phyloP scores from a whole-genome alignment of 2,113 vertebrate species.

The Peucedramus taeniatus region DNA sequence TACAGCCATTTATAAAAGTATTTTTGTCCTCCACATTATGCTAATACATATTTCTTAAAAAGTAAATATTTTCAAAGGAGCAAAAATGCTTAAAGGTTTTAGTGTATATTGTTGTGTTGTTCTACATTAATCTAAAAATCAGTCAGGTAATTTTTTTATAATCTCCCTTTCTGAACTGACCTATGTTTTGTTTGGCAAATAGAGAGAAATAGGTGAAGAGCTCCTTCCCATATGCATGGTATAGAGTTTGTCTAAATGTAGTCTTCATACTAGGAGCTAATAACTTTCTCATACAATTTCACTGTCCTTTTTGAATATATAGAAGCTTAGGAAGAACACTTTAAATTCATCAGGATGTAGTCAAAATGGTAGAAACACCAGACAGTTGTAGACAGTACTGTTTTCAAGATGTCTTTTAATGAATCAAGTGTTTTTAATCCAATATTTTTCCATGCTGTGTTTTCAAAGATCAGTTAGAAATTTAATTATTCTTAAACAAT shows the following conservation, averaged over 20 bases:
- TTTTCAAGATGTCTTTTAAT: neutral
- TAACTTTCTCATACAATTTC: neutral
- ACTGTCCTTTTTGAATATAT: neutral
- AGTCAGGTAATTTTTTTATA: neutral
- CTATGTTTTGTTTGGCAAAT: neutral
- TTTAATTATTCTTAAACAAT: neutral
- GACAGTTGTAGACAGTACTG: neutral
- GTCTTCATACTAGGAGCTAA: neutral
- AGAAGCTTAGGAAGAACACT: neutral
- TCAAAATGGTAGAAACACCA: neutral
- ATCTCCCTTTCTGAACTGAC: neutral
- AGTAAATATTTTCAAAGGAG: neutral
- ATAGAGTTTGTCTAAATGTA: neutral
- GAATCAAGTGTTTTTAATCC: neutral
- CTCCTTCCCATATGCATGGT: fast-evolving
- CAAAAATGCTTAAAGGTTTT: neutral
- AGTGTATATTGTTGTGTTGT: neutral
- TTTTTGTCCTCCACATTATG: neutral
- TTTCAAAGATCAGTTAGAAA: neutral
- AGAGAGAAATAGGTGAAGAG: neutral
- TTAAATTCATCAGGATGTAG: neutral
- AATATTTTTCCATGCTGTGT: neutral
- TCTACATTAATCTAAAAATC: neutral
- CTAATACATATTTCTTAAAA: neutral
- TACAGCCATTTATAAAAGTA: neutral